Conservation (phyloP, 2,888 invertebrate genomes). For the Antheraea yamamai region DNA sequence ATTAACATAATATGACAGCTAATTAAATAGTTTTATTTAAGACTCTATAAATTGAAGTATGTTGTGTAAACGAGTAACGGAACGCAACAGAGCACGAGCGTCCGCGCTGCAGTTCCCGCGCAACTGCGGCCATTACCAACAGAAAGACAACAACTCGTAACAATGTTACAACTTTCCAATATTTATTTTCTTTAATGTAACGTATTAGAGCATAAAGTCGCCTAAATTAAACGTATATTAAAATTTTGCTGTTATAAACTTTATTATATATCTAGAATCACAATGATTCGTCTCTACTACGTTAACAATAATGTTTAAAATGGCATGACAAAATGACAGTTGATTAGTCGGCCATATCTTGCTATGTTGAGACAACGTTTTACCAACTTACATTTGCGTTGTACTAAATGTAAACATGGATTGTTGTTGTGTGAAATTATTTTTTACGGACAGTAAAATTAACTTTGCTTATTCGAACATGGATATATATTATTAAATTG, state of each 20-base stretch:
- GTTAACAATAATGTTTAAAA: neutral
- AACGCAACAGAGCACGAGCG: conserved; percentile 23
- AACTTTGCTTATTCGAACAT: neutral
- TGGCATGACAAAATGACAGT: neutral
- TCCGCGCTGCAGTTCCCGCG: conserved; percentile 59
- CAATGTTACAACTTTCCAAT: conserved; percentile 27
- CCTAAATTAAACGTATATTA: conserved; percentile 14
- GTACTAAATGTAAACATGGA: neutral
- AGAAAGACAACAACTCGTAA: conserved; percentile 18
- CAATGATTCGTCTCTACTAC: neutral
- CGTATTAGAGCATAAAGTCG: conserved; percentile 24
- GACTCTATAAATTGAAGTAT: neutral
- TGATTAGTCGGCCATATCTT: neutral
- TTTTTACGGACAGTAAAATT: conserved; percentile 2
- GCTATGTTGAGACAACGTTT: neutral
- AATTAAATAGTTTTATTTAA: neutral
- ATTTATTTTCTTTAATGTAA: conserved; percentile 5
- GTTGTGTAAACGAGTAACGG: conserved; percentile 5
- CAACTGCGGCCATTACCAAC: conserved; percentile 44
- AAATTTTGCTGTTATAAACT: conserved; percentile 16
- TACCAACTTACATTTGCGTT: conserved; percentile 12
- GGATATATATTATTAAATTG: neutral
- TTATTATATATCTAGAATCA: neutral
- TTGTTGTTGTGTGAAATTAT: neutral
- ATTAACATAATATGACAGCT: neutral